Base-by-base conservation (phyloP, 1,140 invertebrate genomes). In the Drosophila micromelanica region DNA sequence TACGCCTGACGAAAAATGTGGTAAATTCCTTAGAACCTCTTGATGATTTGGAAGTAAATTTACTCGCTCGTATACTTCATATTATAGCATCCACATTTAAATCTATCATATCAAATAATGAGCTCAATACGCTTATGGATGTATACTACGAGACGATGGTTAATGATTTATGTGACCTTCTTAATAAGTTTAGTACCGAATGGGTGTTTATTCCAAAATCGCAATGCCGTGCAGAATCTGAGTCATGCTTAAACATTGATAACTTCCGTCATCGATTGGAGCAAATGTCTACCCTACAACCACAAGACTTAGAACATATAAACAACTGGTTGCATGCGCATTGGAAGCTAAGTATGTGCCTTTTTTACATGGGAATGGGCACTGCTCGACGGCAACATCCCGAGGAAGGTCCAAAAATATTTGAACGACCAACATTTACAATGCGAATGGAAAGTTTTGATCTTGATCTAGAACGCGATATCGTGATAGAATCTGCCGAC, bases 121-220 rank as follows among this genome's bases (percentile, higher is more conserved):
- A 76, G 23, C 57, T 69, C 3, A 49, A 61, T n/a, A 69, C 71
- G 0, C 20, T 74, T 48, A 54, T 63, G 57, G 64, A 77, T 13
- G 46, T 60, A 12, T 59, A 77, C 37, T 70, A 55, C 20, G n/a
- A 46, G 0, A 42, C 40, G 8, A 74, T 77, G 74, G 59, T 69
- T 0, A 38, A 48, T 43, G 59, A 74, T 43, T 15, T 77, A 5
- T 69, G 59, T 32, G 64, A 77, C 7, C 37, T 77, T n/a, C 71
- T 77, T 3, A 69, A 77, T 38, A 69, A 52, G 9, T 69, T 77
- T 8, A 69, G 52, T 69, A 23, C 46, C 6, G 76, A 78, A 43
- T 78, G 76, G 73, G 76, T 76, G 13, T 78, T 71, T 40, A 72
- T 78, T 11, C 76, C 76, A 11, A 78, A 78, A 35, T 67, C 76